These are phyloP conservation scores for Enteromius mattozi DNA, from an alignment of 2,797 vertebrate species.

Conservation along the genomic window DNA sequence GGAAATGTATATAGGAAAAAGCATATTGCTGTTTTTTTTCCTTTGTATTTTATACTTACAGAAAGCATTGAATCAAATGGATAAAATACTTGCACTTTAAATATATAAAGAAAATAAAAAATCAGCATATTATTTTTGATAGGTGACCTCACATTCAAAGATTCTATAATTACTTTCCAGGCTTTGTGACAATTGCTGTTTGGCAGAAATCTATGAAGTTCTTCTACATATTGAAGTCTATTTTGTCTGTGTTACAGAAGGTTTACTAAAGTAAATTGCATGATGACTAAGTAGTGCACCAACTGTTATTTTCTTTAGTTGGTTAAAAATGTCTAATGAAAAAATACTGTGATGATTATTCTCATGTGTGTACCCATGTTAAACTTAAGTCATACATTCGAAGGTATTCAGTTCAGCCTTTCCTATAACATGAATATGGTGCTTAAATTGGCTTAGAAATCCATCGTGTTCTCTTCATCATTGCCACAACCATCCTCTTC, in stretches of 20 bases:
- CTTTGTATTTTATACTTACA: slow-evolving; percentile 88
- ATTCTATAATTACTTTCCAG: slow-evolving; percentile 79
- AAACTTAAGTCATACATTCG: slow-evolving; percentile 72
- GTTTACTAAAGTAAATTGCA: slow-evolving; percentile 87
- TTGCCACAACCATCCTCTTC: slow-evolving; percentile 64
- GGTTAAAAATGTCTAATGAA: slow-evolving; percentile 78
- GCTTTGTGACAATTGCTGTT: slow-evolving; percentile 84
- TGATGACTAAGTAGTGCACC: slow-evolving; percentile 85
- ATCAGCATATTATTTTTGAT: slow-evolving; percentile 89
- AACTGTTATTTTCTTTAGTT: slow-evolving; percentile 81
- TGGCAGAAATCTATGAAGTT: slow-evolving; percentile 84
- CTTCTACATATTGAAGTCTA: slow-evolving; percentile 84
- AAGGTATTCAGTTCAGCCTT: slow-evolving; percentile 81
- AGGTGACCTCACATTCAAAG: slow-evolving; percentile 84
- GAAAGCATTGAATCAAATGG: slow-evolving; percentile 86
- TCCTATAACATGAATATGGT: slow-evolving; percentile 83
- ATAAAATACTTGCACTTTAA: slow-evolving; percentile 88
- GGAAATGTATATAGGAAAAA: slow-evolving; percentile 79
- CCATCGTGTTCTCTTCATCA: slow-evolving; percentile 73
- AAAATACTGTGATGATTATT: slow-evolving; percentile 81
- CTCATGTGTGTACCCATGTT: slow-evolving; percentile 82
- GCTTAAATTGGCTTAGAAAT: slow-evolving; percentile 84
- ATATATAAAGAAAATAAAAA: slow-evolving; percentile 84
- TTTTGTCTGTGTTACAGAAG: slow-evolving; percentile 86
- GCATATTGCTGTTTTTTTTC: slow-evolving; percentile 83